Percentiles rank a stretch among this genome's conserved stretches.
These are phyloP conservation scores for Geotrypetes seraphini DNA, from an alignment of 2,797 vertebrate species.

Conservation along the genomic window DNA sequence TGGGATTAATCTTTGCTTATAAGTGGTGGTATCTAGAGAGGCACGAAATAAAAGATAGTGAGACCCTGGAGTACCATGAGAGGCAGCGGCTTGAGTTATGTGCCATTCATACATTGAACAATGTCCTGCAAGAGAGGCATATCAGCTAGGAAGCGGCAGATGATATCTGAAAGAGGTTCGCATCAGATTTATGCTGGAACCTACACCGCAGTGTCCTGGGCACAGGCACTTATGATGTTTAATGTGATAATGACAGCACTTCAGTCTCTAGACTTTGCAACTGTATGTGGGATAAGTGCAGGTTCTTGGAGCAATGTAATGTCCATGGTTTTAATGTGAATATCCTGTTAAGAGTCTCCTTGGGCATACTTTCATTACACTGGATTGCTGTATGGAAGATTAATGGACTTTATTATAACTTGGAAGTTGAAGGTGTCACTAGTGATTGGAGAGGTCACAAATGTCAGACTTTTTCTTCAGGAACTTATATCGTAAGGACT, in stretches of 20 bases:
- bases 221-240: slow-evolving; percentile 86
- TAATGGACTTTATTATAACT: too few relatives aligned
- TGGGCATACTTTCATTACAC: slow-evolving; percentile 78
- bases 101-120: slow-evolving; percentile 84
- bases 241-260: slow-evolving; percentile 87
- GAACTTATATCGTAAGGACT: slow-evolving; percentile 74
- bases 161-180: slow-evolving; percentile 84
- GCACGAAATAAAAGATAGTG: background rate
- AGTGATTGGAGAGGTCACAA: slow-evolving; percentile 64
- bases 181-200: slow-evolving; percentile 77
- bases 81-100: slow-evolving; percentile 83
- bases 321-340: slow-evolving; percentile 82
- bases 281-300: slow-evolving; percentile 87
- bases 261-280: slow-evolving; percentile 70
- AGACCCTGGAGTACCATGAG: slow-evolving; percentile 64
- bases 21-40: too few relatives aligned
- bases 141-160: slow-evolving; percentile 79
- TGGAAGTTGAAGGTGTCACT: slow-evolving; percentile 72
- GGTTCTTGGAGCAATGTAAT: slow-evolving; percentile 64
- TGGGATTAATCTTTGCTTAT: too few relatives aligned
- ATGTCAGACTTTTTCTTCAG: slow-evolving; percentile 66
- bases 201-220: slow-evolving; percentile 82
- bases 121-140: slow-evolving; percentile 77
- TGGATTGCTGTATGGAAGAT: slow-evolving; percentile 82
- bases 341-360: slow-evolving; percentile 70